These are phyloP conservation scores for Pardalotus punctatus DNA, from an alignment of 2,113 vertebrate genomes.

Conservation along the genomic window DNA sequence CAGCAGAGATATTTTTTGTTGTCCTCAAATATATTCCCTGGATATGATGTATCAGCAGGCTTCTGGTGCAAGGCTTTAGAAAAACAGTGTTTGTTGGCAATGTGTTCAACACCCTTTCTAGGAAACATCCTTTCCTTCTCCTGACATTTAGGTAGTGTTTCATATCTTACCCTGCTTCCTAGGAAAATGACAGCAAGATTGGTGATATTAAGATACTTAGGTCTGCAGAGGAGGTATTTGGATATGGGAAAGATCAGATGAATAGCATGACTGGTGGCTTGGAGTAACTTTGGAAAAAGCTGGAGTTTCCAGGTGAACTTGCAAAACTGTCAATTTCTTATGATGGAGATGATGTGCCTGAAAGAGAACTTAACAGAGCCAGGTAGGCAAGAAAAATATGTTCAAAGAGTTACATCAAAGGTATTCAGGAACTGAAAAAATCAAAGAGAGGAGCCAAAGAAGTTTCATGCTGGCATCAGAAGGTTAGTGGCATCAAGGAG, in stretches of 20 bases:
- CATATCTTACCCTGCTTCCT: background rate
- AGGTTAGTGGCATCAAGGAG: background rate
- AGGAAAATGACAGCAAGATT: background rate
- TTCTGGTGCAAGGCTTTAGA: background rate
- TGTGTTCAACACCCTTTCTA: background rate
- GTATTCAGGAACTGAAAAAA: background rate
- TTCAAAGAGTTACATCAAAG: slow-evolving; percentile 21
- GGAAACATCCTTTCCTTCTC: background rate
- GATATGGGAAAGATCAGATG: background rate
- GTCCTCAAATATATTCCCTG: background rate
- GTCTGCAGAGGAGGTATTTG: background rate
- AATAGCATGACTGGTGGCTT: background rate
- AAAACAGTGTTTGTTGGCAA: background rate
- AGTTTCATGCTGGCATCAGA: background rate
- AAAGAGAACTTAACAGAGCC: background rate
- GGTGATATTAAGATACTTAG: background rate
- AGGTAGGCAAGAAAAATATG: slow-evolving; percentile 7
- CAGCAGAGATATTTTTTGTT: background rate
- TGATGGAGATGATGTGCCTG: background rate
- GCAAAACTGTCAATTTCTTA: background rate
- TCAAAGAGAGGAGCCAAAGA: background rate
- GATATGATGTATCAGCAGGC: background rate
- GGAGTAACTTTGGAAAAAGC: background rate
- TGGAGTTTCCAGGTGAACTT: background rate
- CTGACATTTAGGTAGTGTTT: background rate